Conservation (phyloP, 2,113 vertebrate species). For the Micromys minutus region DNA sequence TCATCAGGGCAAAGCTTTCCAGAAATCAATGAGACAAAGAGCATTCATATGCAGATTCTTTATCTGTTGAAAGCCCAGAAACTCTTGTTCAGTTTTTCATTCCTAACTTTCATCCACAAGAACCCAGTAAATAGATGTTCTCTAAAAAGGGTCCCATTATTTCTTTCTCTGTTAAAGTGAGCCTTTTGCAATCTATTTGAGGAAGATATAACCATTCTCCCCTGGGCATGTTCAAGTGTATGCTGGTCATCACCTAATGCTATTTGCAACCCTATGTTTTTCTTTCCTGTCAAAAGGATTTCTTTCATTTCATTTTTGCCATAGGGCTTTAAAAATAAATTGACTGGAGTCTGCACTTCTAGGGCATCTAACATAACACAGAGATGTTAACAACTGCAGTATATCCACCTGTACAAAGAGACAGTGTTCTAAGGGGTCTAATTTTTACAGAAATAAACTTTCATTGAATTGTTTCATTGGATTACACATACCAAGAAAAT, state of each 20-base stretch:
- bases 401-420: neutral
- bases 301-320: constrained; percentile 52
- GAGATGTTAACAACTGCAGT: neutral
- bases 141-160: constrained; percentile 35
- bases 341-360: constrained; percentile 7
- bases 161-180: constrained; percentile 56
- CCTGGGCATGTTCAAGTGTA: constrained; percentile 31
- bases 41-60: constrained; percentile 58
- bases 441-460: constrained; percentile 17
- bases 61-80: constrained; percentile 52
- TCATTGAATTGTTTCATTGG: neutral
- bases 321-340: constrained; percentile 64
- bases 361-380: neutral
- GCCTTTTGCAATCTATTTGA: constrained; percentile 54
- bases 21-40: constrained; percentile 56
- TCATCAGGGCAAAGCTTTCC: constrained; percentile 7
- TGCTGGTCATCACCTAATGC: constrained; percentile 21
- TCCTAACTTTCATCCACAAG: constrained; percentile 70
- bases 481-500: neutral
- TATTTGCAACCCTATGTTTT: constrained; percentile 45
- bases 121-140: constrained; percentile 56
- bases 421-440: neutral
- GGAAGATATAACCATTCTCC: neutral
- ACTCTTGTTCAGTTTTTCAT: constrained; percentile 55
- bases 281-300: constrained; percentile 54